These are phyloP conservation scores for Montipora capricornis DNA, from an alignment of 64 coral and sea anemone species.

Conservation along the genomic window DNA sequence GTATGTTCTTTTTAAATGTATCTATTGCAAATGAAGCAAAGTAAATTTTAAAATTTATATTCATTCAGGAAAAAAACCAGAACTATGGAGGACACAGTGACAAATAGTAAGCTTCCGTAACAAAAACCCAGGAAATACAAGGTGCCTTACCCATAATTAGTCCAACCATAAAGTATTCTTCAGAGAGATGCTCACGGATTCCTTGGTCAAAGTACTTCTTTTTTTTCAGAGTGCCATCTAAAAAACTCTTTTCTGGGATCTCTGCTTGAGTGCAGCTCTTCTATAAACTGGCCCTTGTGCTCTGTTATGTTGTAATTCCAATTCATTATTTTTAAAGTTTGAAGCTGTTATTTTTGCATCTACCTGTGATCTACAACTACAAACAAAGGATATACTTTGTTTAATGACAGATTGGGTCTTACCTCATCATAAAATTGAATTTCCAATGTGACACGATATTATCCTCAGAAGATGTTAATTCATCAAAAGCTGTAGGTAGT, in stretches of 20 bases:
- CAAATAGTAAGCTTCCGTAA: neutral
- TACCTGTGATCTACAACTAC: neutral
- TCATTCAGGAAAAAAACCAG: too few species aligned
- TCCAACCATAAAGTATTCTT: slow-evolving; percentile 53
- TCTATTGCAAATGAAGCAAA: too few species aligned
- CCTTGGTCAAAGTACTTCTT: slow-evolving; percentile 65
- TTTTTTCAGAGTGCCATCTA: slow-evolving; percentile 43
- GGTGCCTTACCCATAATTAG: slow-evolving; percentile 44
- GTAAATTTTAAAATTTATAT: too few species aligned
- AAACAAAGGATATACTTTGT: slow-evolving; percentile 10
- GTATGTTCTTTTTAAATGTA: too few species aligned
- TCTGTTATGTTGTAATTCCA: neutral
- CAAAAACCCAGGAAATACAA: slow-evolving; percentile 1
- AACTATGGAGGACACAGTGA: too few species aligned
- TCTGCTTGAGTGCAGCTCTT: neutral
- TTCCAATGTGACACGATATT: slow-evolving; percentile 23
- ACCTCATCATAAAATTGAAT: slow-evolving; percentile 59
- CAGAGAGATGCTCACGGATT: slow-evolving; percentile 35
- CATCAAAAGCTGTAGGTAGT: slow-evolving; percentile 29
- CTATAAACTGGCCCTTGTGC: neutral
- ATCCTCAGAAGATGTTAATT: neutral
- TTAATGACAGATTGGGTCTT: neutral
- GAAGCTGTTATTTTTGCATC: neutral
- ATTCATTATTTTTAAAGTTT: neutral
- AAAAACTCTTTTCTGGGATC: slow-evolving; percentile 61